phyloP scores from a whole-genome alignment of 2,113 vertebrate genomes.

The Megaleporinus macrocephalus region DNA sequence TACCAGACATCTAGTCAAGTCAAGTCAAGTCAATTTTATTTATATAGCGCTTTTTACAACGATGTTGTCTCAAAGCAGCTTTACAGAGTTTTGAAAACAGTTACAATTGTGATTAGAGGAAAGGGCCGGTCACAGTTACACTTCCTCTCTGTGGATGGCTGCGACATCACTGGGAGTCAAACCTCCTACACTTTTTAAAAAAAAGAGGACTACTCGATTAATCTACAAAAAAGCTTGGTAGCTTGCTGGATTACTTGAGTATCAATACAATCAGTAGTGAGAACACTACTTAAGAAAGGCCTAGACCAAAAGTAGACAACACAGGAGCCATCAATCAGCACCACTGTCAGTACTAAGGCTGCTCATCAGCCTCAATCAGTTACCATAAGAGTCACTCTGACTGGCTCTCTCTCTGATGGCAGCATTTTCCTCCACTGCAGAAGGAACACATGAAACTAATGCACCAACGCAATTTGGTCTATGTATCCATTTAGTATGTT shows the following conservation, averaged over 20 bases:
- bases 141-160: no score
- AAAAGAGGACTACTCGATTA: not conserved
- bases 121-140: no score
- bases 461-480: conserved; percentile 39
- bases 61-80: no score
- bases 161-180: no score
- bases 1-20: no score
- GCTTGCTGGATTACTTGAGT: not conserved
- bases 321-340: conserved; percentile 46
- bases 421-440: conserved; percentile 23
- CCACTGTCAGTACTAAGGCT: conserved; percentile 44
- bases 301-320: conserved; percentile 18
- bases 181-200: no score
- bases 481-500: no score
- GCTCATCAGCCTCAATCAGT: conserved; percentile 61
- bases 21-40: no score
- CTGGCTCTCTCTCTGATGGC: conserved; percentile 33
- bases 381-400: conserved; percentile 57
- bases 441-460: conserved; percentile 28
- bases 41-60: no score
- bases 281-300: not conserved
- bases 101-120: no score
- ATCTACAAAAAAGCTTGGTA: not conserved
- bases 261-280: not conserved
- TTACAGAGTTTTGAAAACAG: no score